phyloP scores from a whole-genome alignment of 2,888 invertebrate genomes.

The Coremacera marginata region DNA sequence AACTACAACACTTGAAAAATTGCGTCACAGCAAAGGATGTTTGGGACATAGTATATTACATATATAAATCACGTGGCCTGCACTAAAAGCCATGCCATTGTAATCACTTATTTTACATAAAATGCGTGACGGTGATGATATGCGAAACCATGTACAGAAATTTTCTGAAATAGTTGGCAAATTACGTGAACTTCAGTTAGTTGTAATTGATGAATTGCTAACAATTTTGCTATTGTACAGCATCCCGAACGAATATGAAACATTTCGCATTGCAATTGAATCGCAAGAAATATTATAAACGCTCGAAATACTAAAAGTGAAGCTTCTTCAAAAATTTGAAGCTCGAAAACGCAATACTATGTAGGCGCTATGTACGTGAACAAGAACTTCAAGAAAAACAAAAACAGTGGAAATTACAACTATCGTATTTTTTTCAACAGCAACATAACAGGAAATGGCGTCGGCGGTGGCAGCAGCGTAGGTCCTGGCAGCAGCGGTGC shows the following conservation, averaged over 20 bases:
- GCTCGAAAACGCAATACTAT: constrained; percentile 22
- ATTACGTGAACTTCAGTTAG: constrained; percentile 32
- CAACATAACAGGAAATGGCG: too few species aligned
- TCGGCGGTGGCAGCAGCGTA: too few species aligned
- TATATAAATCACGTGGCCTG: constrained; percentile 37
- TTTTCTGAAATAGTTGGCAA: constrained; percentile 37
- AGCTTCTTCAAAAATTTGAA: constrained; percentile 35
- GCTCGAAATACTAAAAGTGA: too few species aligned
- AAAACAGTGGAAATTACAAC: too few species aligned
- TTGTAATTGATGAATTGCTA: constrained; percentile 32
- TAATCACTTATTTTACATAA: constrained; percentile 38
- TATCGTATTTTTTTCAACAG: too few species aligned
- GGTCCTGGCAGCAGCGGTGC: too few species aligned
- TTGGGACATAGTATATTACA: constrained; percentile 32
- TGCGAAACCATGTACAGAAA: too few species aligned
- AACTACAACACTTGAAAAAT: constrained; percentile 42
- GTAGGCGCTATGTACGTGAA: background rate
- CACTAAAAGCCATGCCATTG: constrained; percentile 36
- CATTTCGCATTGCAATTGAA: constrained; percentile 40
- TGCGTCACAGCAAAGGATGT: constrained; percentile 36
- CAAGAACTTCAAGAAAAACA: background rate
- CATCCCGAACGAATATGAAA: constrained; percentile 37
- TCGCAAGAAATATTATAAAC: constrained; percentile 28
- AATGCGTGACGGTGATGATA: constrained; percentile 39
- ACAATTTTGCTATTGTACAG: constrained; percentile 41